phyloP scores from a whole-genome alignment of 92 coral and sea anemone species.

The Heliopora coerulea region DNA sequence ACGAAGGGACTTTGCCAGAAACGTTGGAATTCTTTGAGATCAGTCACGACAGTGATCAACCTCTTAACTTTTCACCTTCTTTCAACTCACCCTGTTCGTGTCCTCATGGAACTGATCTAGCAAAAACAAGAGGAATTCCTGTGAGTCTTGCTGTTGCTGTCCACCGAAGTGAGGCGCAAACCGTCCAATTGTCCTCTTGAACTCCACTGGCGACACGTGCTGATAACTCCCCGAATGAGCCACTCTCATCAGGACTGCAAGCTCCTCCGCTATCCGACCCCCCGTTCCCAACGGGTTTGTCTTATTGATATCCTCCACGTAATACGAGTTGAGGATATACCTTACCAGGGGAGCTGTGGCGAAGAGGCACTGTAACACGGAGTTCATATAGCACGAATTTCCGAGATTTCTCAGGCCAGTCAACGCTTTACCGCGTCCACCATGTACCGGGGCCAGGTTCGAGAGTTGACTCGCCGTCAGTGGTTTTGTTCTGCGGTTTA shows the following conservation, averaged over 20 bases:
- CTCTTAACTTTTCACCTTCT: too few relatives aligned
- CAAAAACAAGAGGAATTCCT: slow-evolving; percentile 80
- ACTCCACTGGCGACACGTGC: slow-evolving; percentile 72
- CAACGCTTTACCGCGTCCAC: slow-evolving; percentile 79
- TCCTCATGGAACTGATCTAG: slow-evolving; percentile 93
- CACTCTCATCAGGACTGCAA: slow-evolving; percentile 74
- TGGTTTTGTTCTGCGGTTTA: slow-evolving; percentile 83
- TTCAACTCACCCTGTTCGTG: slow-evolving; percentile 66
- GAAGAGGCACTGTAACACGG: slow-evolving; percentile 88
- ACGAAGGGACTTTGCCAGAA: too few relatives aligned
- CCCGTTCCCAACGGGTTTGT: slow-evolving; percentile 81
- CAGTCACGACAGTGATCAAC: too few relatives aligned
- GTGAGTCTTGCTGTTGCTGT: slow-evolving; percentile 95
- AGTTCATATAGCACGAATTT: slow-evolving; percentile 96
- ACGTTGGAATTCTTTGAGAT: too few relatives aligned
- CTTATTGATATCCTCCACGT: slow-evolving; percentile 76
- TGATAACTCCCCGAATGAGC: slow-evolving; percentile 78
- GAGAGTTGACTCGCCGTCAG: slow-evolving; percentile 68
- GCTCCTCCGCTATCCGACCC: slow-evolving; percentile 85
- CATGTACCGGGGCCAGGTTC: slow-evolving; percentile 72
- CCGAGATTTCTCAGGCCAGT: slow-evolving; percentile 97
- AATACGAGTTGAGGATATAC: slow-evolving; percentile 76
- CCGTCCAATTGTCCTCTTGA: slow-evolving; percentile 83
- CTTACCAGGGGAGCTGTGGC: slow-evolving; percentile 82
- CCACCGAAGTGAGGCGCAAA: slow-evolving; percentile 82